A percentile compares a stretch with the other conserved stretches of the same genome.
Conservation (phyloP, 2,797 vertebrate species). For the Ficedula albicollis region DNA sequence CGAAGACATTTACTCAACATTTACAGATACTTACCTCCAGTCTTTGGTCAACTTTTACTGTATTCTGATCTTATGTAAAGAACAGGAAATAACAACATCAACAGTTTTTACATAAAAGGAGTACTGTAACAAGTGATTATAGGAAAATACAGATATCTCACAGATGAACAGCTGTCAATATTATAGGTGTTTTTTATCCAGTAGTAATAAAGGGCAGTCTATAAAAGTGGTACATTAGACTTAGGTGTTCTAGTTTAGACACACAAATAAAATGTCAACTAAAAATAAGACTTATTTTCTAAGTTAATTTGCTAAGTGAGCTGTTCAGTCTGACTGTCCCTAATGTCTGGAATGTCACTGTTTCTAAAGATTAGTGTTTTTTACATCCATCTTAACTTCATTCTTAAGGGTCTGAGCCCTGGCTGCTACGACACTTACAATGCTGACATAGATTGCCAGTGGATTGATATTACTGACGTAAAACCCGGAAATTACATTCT, state of each 20-base stretch:
- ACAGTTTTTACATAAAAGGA: neutral
- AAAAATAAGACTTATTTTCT: neutral
- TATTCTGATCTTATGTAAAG: neutral
- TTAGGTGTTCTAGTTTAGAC: neutral
- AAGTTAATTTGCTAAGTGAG: neutral
- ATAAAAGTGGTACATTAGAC: neutral
- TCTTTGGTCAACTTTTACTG: neutral
- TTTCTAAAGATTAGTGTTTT: neutral
- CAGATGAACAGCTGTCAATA: neutral
- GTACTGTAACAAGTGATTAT: neutral
- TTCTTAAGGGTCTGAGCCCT: slow-evolving; percentile 91
- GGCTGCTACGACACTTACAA: slow-evolving; percentile 98
- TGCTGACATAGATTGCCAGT: slow-evolving; percentile 98
- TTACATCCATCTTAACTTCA: neutral
- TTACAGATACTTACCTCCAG: neutral
- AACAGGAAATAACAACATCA: neutral
- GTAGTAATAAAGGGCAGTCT: neutral
- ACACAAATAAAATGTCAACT: neutral
- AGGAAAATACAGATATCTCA: neutral
- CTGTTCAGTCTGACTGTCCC: neutral
- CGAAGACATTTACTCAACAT: neutral
- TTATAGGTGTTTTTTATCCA: neutral
- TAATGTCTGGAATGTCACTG: neutral
- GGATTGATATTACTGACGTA: slow-evolving; percentile 99
- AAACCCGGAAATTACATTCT: slow-evolving; percentile 95